Conservation (phyloP, 2,888 invertebrate genomes). For the Argyresthia albistria region DNA sequence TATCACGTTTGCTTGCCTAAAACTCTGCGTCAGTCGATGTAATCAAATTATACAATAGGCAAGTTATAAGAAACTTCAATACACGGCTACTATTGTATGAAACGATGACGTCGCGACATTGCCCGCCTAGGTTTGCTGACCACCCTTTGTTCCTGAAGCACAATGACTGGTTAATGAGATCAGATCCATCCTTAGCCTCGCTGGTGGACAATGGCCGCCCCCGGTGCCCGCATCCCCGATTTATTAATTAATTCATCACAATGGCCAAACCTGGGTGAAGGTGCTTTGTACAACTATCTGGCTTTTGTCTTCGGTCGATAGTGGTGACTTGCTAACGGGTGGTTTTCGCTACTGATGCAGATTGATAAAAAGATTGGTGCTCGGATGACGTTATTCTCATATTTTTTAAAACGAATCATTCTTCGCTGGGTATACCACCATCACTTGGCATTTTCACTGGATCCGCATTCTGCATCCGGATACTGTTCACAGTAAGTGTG, state of each 20-base stretch:
- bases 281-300: conserved; percentile 31
- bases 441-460: too few relatives aligned
- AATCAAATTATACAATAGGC: too few relatives aligned
- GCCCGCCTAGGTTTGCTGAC: conserved; percentile 27
- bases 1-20: too few relatives aligned
- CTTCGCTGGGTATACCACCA: too few relatives aligned
- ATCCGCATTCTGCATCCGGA: too few relatives aligned
- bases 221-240: conserved; percentile 39
- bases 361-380: too few relatives aligned
- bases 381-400: too few relatives aligned
- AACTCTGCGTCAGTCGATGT: too few relatives aligned
- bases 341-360: neutral
- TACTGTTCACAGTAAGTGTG: too few relatives aligned
- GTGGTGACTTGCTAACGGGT: conserved; percentile 32
- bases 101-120: conserved; percentile 28
- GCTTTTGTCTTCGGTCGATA: conserved; percentile 38
- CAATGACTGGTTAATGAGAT: conserved; percentile 72
- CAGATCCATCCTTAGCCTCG: conserved; percentile 50
- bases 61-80: too few relatives aligned
- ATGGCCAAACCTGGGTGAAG: conserved; percentile 38
- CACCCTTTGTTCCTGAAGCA: conserved; percentile 23
- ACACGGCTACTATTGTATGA: too few relatives aligned
- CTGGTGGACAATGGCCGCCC: conserved; percentile 50
- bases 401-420: too few relatives aligned
- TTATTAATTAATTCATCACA: conserved; percentile 72